Conservation (phyloP, 2,797 vertebrate species). For the Podarcis siculus region DNA sequence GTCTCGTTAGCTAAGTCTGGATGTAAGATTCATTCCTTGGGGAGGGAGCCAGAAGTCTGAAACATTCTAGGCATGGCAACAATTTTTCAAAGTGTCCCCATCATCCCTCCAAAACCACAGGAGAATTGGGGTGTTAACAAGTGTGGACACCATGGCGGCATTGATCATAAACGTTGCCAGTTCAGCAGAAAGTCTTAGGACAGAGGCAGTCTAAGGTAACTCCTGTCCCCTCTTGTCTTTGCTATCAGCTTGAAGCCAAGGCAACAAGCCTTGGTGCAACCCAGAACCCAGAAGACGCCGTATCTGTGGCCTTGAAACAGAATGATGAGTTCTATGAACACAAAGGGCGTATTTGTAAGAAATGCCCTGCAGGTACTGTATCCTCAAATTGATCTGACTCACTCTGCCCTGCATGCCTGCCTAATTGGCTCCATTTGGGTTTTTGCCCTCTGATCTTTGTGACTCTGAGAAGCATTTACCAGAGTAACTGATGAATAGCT, state of each 20-base stretch:
- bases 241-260: not conserved
- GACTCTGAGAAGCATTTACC: too few species aligned
- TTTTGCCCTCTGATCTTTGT: too few species aligned
- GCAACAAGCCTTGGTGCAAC: accelerated
- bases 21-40: too few species aligned
- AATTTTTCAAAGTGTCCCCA: too few species aligned
- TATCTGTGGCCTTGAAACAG: too few species aligned
- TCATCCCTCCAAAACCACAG: too few species aligned
- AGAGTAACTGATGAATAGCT: too few species aligned
- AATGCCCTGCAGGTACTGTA: constrained; percentile 15
- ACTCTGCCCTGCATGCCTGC: accelerated
- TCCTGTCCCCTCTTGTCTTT: not conserved
- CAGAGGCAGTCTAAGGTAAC: not conserved
- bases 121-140: too few species aligned
- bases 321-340: not conserved
- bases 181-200: not conserved
- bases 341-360: not conserved
- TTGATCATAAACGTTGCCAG: not conserved
- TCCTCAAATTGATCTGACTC: not conserved
- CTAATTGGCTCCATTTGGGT: not conserved
- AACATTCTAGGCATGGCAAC: too few species aligned
- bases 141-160: not conserved
- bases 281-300: accelerated
- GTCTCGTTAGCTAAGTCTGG: too few species aligned
- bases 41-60: too few species aligned